phyloP scores from a whole-genome alignment of 2,888 invertebrate species.

The Pimpla rufipes region DNA sequence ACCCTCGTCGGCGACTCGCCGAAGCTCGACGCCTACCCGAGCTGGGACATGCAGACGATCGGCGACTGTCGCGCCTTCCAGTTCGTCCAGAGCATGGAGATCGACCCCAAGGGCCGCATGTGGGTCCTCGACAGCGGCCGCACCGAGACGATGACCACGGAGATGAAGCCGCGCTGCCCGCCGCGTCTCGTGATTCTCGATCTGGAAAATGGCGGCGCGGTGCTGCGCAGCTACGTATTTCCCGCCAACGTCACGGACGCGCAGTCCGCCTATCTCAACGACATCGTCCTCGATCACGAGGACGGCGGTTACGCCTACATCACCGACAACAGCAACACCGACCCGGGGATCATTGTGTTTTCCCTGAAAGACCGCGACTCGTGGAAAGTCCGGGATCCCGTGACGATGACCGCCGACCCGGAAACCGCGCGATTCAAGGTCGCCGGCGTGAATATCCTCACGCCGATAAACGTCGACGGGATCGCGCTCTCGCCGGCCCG shows the following conservation, averaged over 20 bases:
- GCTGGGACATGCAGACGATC: conserved; percentile 89
- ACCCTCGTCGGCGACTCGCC: conserved; percentile 87
- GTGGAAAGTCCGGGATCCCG: conserved; percentile 90
- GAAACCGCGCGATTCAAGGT: conserved; percentile 88
- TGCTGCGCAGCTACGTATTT: conserved; percentile 87
- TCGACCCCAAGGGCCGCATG: conserved; percentile 90
- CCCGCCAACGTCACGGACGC: conserved; percentile 88
- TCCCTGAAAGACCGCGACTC: conserved; percentile 88
- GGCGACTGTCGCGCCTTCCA: conserved; percentile 91
- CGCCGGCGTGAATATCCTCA: conserved; percentile 87
- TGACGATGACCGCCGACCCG: conserved; percentile 88
- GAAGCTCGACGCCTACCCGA: conserved; percentile 89
- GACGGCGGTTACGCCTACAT: conserved; percentile 90
- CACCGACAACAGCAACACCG: conserved; percentile 89
- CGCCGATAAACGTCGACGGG: conserved; percentile 89
- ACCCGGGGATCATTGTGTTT: conserved; percentile 91
- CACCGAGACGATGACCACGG: conserved; percentile 87
- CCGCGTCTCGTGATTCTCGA: conserved; percentile 90
- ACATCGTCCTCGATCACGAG: conserved; percentile 91
- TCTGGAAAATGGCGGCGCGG: conserved; percentile 87
- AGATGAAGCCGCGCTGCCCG: conserved; percentile 87
- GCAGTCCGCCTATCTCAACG: conserved; percentile 90
- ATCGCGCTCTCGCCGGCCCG: conserved; percentile 89
- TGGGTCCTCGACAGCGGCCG: conserved; percentile 87
- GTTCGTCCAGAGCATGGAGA: conserved; percentile 91